Percentiles rank a stretch among this genome's conserved stretches.
These are phyloP conservation scores for Mesorhabditis sp. DNA, from an alignment of 2,888 invertebrate species.

Conservation along the genomic window DNA sequence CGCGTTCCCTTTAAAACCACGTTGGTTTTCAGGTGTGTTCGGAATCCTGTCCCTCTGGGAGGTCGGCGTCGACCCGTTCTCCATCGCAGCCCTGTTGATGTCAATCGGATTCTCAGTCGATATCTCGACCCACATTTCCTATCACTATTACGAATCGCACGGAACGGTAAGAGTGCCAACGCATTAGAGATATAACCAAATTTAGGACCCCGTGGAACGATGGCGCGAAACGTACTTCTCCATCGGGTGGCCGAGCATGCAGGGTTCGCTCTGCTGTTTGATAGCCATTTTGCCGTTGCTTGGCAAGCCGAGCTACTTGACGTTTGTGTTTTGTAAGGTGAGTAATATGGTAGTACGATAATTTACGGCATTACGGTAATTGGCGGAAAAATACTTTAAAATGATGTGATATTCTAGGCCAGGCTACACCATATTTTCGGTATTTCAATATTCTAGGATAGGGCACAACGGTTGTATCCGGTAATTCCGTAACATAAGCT, in stretches of 20 bases:
- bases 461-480: too few relatives aligned
- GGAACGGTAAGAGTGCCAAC: not conserved
- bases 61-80: not conserved
- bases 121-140: slow-evolving; percentile 1
- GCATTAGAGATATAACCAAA: not conserved
- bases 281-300: not conserved
- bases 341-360: not conserved
- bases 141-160: not conserved
- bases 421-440: too few relatives aligned
- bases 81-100: slow-evolving; percentile 2
- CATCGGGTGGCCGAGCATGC: slow-evolving; percentile 1
- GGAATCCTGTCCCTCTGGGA: slow-evolving; percentile 4
- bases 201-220: slow-evolving; percentile 2
- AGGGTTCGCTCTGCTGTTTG: not conserved
- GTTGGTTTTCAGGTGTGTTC: not conserved
- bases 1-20: too few relatives aligned
- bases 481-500: too few relatives aligned
- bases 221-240: slow-evolving; percentile 3
- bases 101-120: slow-evolving; percentile 3
- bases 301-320: not conserved
- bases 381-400: too few relatives aligned
- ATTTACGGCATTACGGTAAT: too few relatives aligned
- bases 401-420: too few relatives aligned
- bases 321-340: not conserved
- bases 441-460: too few relatives aligned